phyloP scores from a whole-genome alignment of 2,888 invertebrate species.

The Apotomis capreana region DNA sequence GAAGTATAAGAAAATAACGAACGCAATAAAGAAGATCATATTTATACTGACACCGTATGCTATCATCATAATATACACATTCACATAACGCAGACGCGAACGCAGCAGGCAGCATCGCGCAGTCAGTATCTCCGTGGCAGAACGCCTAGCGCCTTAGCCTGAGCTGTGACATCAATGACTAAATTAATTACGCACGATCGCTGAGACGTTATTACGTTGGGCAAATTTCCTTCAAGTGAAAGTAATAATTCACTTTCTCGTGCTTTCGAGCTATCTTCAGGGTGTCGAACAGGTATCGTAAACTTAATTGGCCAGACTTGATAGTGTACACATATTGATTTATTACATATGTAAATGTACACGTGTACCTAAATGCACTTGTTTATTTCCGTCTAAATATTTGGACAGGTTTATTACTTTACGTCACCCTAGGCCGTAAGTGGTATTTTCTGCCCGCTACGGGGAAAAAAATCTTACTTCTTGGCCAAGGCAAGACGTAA shows the following conservation, averaged over 20 bases:
- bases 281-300: conserved; percentile 35
- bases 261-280: conserved; percentile 40
- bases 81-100: not conserved
- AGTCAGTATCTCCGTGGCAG: not conserved
- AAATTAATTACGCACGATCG: conserved; percentile 41
- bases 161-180: conserved; percentile 33
- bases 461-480: too few relatives aligned
- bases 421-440: too few relatives aligned
- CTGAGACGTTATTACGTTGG: conserved; percentile 36
- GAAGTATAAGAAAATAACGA: too few relatives aligned
- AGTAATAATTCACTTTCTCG: conserved; percentile 42
- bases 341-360: conserved; percentile 32
- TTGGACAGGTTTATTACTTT: not conserved
- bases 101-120: not conserved
- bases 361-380: not conserved
- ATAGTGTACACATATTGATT: conserved; percentile 32
- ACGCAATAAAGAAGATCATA: too few relatives aligned
- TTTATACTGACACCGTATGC: too few relatives aligned
- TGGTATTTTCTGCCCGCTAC: too few relatives aligned
- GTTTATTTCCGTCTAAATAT: conserved; percentile 6
- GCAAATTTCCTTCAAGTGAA: conserved; percentile 42
- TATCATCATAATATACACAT: too few relatives aligned
- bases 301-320: conserved; percentile 33
- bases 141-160: conserved; percentile 15
- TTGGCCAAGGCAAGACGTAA: too few relatives aligned